These are phyloP conservation scores for Perizoma flavofasciatum DNA, from an alignment of 2,888 invertebrate species.

Conservation along the genomic window DNA sequence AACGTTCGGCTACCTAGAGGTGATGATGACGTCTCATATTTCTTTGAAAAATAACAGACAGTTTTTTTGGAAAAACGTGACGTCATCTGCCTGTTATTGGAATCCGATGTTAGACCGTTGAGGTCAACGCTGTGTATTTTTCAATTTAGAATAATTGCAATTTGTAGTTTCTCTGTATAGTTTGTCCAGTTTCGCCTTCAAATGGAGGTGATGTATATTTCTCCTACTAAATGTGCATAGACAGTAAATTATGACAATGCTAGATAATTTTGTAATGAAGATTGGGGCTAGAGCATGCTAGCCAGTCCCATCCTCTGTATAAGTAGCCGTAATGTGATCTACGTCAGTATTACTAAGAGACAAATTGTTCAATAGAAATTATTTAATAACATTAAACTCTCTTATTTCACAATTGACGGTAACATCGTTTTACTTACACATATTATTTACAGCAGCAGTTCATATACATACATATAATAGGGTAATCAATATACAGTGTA, in stretches of 20 bases:
- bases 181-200: neutral
- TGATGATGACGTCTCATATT: too few species aligned
- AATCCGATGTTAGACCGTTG: too few species aligned
- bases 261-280: slow-evolving; percentile 28
- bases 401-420: slow-evolving; percentile 84
- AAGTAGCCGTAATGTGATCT: slow-evolving; percentile 64
- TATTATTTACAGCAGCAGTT: slow-evolving; percentile 80
- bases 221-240: slow-evolving; percentile 11
- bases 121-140: too few species aligned
- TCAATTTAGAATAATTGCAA: too few species aligned
- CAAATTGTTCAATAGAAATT: slow-evolving; percentile 77
- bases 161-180: too few species aligned
- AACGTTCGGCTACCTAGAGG: too few species aligned
- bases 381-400: slow-evolving; percentile 84
- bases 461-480: slow-evolving; percentile 66
- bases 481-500: slow-evolving; percentile 39
- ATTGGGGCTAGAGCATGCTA: slow-evolving; percentile 7
- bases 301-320: slow-evolving; percentile 19
- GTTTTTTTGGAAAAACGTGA: too few species aligned
- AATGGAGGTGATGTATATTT: neutral
- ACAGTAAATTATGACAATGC: slow-evolving; percentile 14
- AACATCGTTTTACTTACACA: slow-evolving; percentile 83
- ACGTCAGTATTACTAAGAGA: slow-evolving; percentile 81
- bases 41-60: too few species aligned
- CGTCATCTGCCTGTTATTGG: too few species aligned